Evolutionary conservation across 2,797 vertebrate genomes (phyloP).

Genomic region (Podarcis siculus): DNA sequence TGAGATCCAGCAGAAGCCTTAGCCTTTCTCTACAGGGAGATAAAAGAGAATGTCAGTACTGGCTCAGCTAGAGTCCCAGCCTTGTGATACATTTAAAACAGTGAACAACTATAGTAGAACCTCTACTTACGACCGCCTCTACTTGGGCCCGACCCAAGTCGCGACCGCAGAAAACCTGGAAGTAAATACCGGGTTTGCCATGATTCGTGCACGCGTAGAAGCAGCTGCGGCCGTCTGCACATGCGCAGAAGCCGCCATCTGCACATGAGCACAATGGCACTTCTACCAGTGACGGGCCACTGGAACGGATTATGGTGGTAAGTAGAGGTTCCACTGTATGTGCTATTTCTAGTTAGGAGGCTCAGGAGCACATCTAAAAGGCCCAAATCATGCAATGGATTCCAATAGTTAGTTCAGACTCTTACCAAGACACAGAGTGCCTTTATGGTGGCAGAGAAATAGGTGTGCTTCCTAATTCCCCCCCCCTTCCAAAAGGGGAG

Average conservation of each 20-base stretch:
- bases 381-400: accelerated
- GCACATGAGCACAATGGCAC: no score
- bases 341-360: neutral
- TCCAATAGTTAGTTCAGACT: neutral
- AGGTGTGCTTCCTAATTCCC: neutral
- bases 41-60: constrained; percentile 22
- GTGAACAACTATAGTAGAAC: constrained; percentile 3
- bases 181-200: no score
- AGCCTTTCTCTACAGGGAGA: constrained; percentile 73
- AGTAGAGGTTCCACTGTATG: neutral
- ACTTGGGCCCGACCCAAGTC: no score
- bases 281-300: no score
- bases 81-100: neutral
- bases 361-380: neutral
- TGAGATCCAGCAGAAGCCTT: constrained; percentile 78
- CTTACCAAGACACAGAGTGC: neutral
- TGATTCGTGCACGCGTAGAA: no score
- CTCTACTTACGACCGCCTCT: no score
- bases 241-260: no score
- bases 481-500: neutral
- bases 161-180: no score
- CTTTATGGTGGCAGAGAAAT: neutral
- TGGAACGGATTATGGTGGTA: no score
- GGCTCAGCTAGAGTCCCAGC: neutral
- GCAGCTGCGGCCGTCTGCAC: no score